These are phyloP conservation scores for Apus apus DNA, from an alignment of 2,113 vertebrate genomes.

Conservation along the genomic window DNA sequence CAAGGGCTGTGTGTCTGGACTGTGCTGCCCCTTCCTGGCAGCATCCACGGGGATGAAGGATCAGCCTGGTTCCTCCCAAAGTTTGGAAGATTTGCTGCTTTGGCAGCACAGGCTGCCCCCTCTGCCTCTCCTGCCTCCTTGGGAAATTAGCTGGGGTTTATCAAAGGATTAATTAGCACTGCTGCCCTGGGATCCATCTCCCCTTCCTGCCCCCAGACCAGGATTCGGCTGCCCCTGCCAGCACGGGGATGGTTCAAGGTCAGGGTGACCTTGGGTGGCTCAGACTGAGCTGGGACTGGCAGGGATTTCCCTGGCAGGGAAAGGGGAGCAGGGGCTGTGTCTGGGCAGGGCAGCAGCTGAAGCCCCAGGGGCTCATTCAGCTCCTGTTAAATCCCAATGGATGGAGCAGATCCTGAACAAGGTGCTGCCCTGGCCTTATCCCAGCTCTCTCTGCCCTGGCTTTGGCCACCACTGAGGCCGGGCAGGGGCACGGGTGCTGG, in stretches of 20 bases:
- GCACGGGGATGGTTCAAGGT: background rate
- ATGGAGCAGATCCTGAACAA: background rate
- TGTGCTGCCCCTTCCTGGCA: background rate
- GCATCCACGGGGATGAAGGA: accelerated
- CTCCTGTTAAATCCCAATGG: accelerated
- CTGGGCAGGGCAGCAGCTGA: accelerated
- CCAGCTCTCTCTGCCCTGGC: background rate
- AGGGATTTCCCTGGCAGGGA: background rate
- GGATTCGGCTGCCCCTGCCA: accelerated
- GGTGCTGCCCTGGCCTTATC: background rate
- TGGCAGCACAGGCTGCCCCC: background rate
- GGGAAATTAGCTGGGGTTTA: background rate
- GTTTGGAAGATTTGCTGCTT: background rate
- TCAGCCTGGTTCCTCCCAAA: background rate
- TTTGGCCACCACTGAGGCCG: accelerated
- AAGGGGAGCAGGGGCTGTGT: background rate
- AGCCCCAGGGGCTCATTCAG: background rate
- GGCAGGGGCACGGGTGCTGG: background rate
- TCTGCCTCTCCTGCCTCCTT: background rate
- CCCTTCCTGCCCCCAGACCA: background rate
- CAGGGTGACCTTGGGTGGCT: background rate
- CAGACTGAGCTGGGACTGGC: accelerated
- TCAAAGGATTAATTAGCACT: background rate
- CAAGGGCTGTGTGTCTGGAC: background rate
- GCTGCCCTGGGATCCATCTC: background rate